Base-by-base conservation (phyloP, 2,113 vertebrate genomes). In the Carettochelys insculpta region DNA sequence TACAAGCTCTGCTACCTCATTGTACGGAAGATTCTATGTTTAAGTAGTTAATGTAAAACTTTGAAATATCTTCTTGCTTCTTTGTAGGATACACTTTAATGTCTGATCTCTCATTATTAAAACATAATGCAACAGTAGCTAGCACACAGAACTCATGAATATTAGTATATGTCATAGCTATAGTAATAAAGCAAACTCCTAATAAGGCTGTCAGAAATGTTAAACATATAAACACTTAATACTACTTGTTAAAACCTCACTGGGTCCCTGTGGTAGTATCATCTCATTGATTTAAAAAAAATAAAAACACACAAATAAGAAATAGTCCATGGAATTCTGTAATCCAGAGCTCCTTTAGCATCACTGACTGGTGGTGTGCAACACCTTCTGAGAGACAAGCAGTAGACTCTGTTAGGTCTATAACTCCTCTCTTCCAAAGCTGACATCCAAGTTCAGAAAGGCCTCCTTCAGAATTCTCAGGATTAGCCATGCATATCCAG, bases 111-210 rank as follows among this genome's bases (percentile, higher is more conserved):
- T 77, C 87, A 68, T 52, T 48, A n/a, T 86, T 77, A 71, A 45
- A 82, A 56, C 86, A 17, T 58, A 41, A 90, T 91, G 73, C 41
- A 84, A 61, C 79, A 83, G 34, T 83, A 93, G 76, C 68, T 91
- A 87, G 87, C 45, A 77, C 24, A 82, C 8, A 82, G 50, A 86
- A 31, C 5, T 34, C 29, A 25, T 75, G 24, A 71, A 79, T 77
- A 81, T 92, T 88, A 96, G 76, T 84, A 84, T 88, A 95, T 80
- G 73, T n/a, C 88, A 95, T 77, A 19, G 82, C 41, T 73, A 94
- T 47, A 91, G 34, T 91, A 93, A 80, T 83, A 93, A 83, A 51
- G 41, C 52, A 71, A 38, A 80, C 41, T 38, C 73, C 94, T 88
- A 92, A 80, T 81, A 89, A 92, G 11, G 13, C 76, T 89, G 8